Conservation (phyloP, 2,888 invertebrate species). For the Ophion ventricosus region DNA sequence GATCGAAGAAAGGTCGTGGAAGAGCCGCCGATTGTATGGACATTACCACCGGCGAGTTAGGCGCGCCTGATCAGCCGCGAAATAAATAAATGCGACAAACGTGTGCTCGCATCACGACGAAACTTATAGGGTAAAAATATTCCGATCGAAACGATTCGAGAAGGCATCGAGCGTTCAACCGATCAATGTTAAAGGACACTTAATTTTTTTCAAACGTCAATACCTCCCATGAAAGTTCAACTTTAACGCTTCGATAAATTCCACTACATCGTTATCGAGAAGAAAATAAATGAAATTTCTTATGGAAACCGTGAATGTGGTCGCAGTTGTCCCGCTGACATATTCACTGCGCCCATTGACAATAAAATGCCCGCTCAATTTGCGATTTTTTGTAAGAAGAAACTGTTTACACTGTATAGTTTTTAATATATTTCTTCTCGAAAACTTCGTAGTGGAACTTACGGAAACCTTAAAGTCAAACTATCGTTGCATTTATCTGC, state of each 20-base stretch:
- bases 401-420: not conserved
- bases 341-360: not conserved
- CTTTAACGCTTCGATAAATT: not conserved
- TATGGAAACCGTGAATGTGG: not conserved
- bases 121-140: not conserved
- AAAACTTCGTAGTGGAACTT: not conserved
- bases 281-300: not conserved
- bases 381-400: not conserved
- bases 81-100: not conserved
- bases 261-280: not conserved
- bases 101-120: not conserved
- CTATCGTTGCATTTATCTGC: not conserved
- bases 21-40: slow-evolving; percentile 73
- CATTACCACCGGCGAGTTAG: slow-evolving; percentile 75
- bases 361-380: not conserved
- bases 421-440: not conserved
- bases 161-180: not conserved
- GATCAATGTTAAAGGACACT: not conserved
- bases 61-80: not conserved
- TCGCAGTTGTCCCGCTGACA: not conserved
- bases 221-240: not conserved
- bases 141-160: not conserved
- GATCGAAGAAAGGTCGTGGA: slow-evolving; percentile 78
- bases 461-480: not conserved
- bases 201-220: not conserved